Evolutionary conservation across 1,140 invertebrate species (phyloP).

Genomic region (Cylas formicarius): DNA sequence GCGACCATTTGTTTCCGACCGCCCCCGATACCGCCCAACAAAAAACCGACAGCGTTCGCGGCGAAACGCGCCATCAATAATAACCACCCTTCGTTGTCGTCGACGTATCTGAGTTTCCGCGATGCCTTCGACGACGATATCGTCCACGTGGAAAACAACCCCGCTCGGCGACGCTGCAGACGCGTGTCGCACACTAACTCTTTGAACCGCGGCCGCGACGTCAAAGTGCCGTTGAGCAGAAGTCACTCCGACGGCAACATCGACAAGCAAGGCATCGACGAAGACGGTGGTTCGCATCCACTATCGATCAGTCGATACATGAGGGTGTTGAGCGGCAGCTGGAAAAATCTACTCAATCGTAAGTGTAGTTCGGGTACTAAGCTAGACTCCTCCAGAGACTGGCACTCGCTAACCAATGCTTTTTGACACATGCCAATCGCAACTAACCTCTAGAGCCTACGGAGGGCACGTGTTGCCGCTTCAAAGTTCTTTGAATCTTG

Average conservation of each 20-base stretch:
- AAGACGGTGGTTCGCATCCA: constrained; percentile 31
- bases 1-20: constrained; percentile 41
- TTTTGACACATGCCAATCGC: too few species aligned
- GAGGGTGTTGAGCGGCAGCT: constrained; percentile 52
- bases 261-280: constrained; percentile 27
- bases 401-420: too few species aligned
- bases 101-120: constrained; percentile 40
- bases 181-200: constrained; percentile 35
- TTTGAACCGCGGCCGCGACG: constrained; percentile 25
- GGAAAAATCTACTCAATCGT: constrained; percentile 59
- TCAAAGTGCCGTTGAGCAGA: constrained; percentile 27
- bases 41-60: constrained; percentile 27
- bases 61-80: constrained; percentile 11
- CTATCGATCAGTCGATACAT: constrained; percentile 53
- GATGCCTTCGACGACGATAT: constrained; percentile 38
- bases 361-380: constrained; percentile 43
- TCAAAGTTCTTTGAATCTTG: too few species aligned
- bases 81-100: constrained; percentile 31
- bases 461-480: too few species aligned
- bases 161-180: constrained; percentile 11
- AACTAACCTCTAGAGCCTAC: too few species aligned
- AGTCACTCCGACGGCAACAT: constrained; percentile 40
- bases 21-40: constrained; percentile 40
- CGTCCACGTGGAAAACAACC: constrained; percentile 13
- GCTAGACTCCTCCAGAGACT: too few species aligned